Percentiles rank a stretch among this genome's conserved stretches.
Conservation (phyloP, 2,113 vertebrate species). For the Myotis davidii region DNA sequence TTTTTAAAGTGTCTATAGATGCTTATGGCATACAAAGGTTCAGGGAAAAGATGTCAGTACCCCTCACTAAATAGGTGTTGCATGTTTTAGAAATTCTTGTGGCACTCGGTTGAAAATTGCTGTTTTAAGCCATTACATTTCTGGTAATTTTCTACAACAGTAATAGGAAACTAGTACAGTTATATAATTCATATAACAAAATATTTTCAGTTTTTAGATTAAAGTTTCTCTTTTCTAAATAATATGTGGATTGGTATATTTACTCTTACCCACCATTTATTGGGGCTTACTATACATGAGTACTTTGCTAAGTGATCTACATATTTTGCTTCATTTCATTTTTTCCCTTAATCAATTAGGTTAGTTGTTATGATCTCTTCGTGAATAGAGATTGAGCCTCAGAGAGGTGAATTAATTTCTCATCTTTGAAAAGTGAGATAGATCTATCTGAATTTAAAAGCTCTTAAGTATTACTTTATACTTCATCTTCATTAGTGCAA, state of each 20-base stretch:
- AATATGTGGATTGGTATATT: not conserved
- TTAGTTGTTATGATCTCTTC: not conserved
- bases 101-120: not conserved
- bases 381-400: not conserved
- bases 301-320: not conserved
- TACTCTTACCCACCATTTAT: not conserved
- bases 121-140: not conserved
- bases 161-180: not conserved
- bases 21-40: too few relatives aligned
- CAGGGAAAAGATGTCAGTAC: not conserved
- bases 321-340: slow-evolving; percentile 34
- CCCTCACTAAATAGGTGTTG: not conserved
- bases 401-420: not conserved
- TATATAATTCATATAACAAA: not conserved
- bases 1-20: too few relatives aligned
- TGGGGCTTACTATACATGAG: not conserved
- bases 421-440: slow-evolving; percentile 29
- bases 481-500: not conserved
- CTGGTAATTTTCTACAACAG: not conserved
- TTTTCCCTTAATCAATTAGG: not conserved
- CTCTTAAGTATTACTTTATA: slow-evolving; percentile 20
- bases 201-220: not conserved
- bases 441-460: slow-evolving; percentile 9
- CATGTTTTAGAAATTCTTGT: not conserved
- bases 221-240: not conserved